Percentiles rank a stretch among this genome's conserved stretches.
Evolutionary conservation across 2,797 vertebrate genomes (phyloP).

Genomic region (Pelodytes ibericus): DNA sequence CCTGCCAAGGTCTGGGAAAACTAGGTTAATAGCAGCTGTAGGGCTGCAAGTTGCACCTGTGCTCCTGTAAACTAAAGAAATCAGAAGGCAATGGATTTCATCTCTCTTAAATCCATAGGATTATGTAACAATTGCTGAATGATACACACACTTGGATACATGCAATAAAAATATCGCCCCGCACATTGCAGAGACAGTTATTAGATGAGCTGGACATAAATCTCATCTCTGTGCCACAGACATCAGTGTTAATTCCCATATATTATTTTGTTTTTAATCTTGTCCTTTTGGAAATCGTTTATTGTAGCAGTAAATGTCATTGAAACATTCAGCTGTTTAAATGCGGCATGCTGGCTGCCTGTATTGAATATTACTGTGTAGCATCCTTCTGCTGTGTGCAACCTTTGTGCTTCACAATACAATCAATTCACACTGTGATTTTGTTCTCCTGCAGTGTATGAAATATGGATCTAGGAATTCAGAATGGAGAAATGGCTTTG

Average conservation of each 20-base stretch:
- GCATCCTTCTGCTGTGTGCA: slow-evolving; percentile 55
- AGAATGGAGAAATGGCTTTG: slow-evolving; percentile 41
- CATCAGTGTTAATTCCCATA: slow-evolving; percentile 49
- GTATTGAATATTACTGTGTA: slow-evolving; percentile 55
- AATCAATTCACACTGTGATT: slow-evolving; percentile 55
- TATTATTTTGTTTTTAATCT: slow-evolving; percentile 57
- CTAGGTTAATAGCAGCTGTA: background rate
- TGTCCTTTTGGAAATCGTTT: slow-evolving; percentile 54
- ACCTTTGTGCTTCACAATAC: slow-evolving; percentile 55
- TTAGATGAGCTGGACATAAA: slow-evolving; percentile 45
- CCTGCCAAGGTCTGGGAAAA: too few species aligned
- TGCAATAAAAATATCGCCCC: slow-evolving; percentile 40
- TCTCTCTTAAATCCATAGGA: slow-evolving; percentile 47
- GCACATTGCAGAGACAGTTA: slow-evolving; percentile 35
- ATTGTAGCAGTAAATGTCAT: slow-evolving; percentile 54
- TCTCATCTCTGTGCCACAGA: slow-evolving; percentile 48
- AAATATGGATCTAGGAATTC: slow-evolving; percentile 50
- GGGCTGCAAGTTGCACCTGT: background rate
- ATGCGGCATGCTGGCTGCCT: slow-evolving; percentile 48
- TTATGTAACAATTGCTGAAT: slow-evolving; percentile 43
- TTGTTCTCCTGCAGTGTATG: slow-evolving; percentile 54
- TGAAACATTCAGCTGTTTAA: slow-evolving; percentile 55
- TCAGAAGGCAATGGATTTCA: slow-evolving; percentile 38
- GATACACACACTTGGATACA: slow-evolving; percentile 30
- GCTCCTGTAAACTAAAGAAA: slow-evolving; percentile 31